Evolutionary conservation across 2,888 invertebrate species (phyloP).

Genomic region (Perizoma flavofasciatum): DNA sequence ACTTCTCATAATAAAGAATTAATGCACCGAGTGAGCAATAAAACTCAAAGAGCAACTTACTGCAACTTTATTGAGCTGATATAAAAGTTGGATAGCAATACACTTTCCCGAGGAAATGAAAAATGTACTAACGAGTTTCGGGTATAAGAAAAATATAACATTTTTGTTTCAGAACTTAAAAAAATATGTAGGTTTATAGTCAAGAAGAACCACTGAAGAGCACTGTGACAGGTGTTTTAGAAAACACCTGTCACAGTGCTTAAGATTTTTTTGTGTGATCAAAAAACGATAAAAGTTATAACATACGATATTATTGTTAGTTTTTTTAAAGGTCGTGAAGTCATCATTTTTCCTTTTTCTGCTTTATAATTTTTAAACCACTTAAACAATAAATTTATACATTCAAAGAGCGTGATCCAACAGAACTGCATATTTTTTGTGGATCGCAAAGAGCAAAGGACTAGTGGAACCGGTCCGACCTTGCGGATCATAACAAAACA

Average conservation of each 20-base stretch:
- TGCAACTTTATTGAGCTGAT: slow-evolving; percentile 30
- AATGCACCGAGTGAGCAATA: slow-evolving; percentile 20
- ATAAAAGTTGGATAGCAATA: slow-evolving; percentile 31
- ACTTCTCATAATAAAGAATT: slow-evolving; percentile 21
- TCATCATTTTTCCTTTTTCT: background rate
- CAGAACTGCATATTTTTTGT: slow-evolving; percentile 23
- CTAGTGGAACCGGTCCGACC: slow-evolving; percentile 55
- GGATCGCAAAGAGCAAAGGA: slow-evolving; percentile 3
- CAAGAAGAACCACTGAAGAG: too few species aligned
- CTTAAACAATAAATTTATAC: slow-evolving; percentile 18
- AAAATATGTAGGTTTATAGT: too few species aligned
- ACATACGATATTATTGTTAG: too few species aligned
- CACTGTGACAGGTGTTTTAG: too few species aligned
- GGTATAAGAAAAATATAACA: too few species aligned
- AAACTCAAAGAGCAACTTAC: slow-evolving; percentile 15
- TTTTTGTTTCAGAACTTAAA: background rate
- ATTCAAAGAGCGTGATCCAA: slow-evolving; percentile 28
- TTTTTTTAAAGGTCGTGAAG: too few species aligned
- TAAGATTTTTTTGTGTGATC: too few species aligned
- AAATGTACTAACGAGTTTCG: slow-evolving; percentile 31
- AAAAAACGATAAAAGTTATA: too few species aligned
- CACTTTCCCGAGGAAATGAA: slow-evolving; percentile 28
- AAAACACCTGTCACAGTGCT: too few species aligned
- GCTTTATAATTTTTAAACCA: slow-evolving; percentile 3
- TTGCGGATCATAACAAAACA: slow-evolving; percentile 43